Base-by-base conservation (phyloP, 2,888 invertebrate genomes). In the Ashinkailepas kermadecensis region DNA sequence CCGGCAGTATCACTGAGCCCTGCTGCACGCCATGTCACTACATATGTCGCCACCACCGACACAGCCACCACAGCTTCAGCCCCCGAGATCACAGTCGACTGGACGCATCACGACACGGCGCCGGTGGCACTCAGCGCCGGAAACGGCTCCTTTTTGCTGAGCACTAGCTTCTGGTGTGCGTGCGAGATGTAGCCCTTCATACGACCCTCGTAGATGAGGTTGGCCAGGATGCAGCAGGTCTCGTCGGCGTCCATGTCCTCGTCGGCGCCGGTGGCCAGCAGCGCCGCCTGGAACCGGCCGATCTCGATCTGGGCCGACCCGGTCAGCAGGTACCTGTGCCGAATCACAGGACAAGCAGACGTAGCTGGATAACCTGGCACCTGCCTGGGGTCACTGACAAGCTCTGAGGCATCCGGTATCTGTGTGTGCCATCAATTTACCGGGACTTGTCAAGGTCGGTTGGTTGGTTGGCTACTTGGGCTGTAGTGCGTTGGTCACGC, bases 131-230 rank as follows among this genome's bases (percentile, higher is more conserved):
- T 82, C n/a, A 85, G 82, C n/a, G 85, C 84, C n/a, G 99, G 99
- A 87, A 99, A 99, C 1, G 99, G 95, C 89, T 96, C 96, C 87
- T 95, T 94, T 88, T 99, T 99, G 86, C 97, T 97, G 79, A 99
- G 94, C 80, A 99, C 99, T 82, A 99, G 91, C 88, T 97, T 98
- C 87, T 97, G 94, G 88, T 99, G 98, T 85, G 95, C 95, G 89
- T 96, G 94, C 0, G 98, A 97, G 86, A 99, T 96, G 88, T 99
- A 99, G 0, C 99, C 99, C 88, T 98, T 98, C 85, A 99, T 96
- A 89, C 96, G 97, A 56, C 96, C 96, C 88, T 97, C 97, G 86
- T 92, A 95, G 86, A 99, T 99, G 81, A 99, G 91, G 89, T 98
- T 99, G 1, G 97, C 96, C 7, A 99, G 92, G 86, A 99, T 95